Evolutionary conservation across 2,797 vertebrate species (phyloP).

Genomic region (Sebastes umbrosus): DNA sequence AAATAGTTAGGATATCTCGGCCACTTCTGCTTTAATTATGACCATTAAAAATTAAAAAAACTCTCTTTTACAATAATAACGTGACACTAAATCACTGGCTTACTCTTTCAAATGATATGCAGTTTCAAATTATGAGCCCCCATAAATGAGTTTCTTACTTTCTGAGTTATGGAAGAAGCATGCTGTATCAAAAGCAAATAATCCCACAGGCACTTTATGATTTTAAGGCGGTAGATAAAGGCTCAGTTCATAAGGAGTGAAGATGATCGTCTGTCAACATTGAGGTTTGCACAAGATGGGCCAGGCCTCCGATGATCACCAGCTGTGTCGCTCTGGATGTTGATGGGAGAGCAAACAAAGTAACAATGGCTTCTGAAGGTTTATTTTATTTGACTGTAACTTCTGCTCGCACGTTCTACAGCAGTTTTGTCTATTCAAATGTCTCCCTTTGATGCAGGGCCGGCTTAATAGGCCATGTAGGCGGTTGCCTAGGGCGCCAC

Average conservation of each 20-base stretch:
- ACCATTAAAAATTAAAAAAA: too few relatives aligned
- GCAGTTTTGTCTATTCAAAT: neutral
- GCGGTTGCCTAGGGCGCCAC: too few relatives aligned
- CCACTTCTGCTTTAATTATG: too few relatives aligned
- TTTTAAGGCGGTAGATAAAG: neutral
- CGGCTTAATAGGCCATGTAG: too few relatives aligned
- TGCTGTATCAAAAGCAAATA: neutral
- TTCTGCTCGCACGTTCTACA: neutral
- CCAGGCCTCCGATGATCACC: neutral
- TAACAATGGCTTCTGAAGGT: neutral
- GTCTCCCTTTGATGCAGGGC: neutral
- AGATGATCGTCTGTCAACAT: slow-evolving; percentile 51
- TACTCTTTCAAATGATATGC: too few relatives aligned
- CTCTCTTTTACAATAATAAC: too few relatives aligned
- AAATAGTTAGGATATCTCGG: too few relatives aligned
- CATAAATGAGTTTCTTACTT: neutral
- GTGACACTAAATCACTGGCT: too few relatives aligned
- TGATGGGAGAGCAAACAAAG: slow-evolving; percentile 19
- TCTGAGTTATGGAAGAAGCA: neutral
- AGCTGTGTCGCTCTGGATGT: neutral
- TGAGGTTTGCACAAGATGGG: slow-evolving; percentile 69
- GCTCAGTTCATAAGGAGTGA: slow-evolving; percentile 18
- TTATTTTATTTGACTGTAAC: neutral
- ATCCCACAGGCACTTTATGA: neutral
- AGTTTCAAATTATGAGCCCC: too few relatives aligned